Evolutionary conservation across 2,888 invertebrate genomes (phyloP).

Genomic region (Tethea ocularis): DNA sequence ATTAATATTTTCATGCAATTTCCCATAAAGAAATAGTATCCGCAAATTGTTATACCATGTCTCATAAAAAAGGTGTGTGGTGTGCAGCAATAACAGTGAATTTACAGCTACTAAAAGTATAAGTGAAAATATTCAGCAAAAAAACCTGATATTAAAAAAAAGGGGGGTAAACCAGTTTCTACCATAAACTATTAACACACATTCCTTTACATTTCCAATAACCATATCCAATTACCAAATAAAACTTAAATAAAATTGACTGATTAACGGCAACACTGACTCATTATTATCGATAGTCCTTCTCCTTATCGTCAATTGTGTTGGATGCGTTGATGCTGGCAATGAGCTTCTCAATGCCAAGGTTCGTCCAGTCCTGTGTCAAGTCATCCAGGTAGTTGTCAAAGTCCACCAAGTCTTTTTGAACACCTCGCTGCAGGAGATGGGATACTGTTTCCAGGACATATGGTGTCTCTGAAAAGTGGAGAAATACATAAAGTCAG

Average conservation of each 20-base stretch:
- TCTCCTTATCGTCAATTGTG: conserved; percentile 37
- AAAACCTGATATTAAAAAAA: not conserved
- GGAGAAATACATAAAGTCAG: not conserved
- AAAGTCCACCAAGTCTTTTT: conserved; percentile 94
- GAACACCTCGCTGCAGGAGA: conserved; percentile 88
- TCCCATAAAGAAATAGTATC: no score
- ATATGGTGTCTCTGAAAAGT: conserved; percentile 67
- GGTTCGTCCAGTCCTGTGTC: conserved; percentile 94
- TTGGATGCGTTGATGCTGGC: conserved; percentile 62
- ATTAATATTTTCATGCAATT: no score
- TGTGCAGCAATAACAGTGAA: no score
- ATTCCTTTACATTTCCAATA: conserved; percentile 6
- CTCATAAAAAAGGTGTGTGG: no score
- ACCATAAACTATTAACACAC: not conserved
- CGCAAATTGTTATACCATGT: no score
- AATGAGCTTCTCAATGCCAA: conserved; percentile 71
- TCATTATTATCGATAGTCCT: conserved; percentile 27
- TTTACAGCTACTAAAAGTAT: no score
- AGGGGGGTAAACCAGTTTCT: no score
- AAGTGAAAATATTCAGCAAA: no score
- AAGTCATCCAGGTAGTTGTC: conserved; percentile 98
- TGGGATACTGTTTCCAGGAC: conserved; percentile 87
- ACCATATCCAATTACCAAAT: not conserved
- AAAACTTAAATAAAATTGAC: not conserved
- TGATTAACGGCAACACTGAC: conserved; percentile 7